Conservation (phyloP, 2,797 vertebrate genomes). For the Gymnocypris eckloni region DNA sequence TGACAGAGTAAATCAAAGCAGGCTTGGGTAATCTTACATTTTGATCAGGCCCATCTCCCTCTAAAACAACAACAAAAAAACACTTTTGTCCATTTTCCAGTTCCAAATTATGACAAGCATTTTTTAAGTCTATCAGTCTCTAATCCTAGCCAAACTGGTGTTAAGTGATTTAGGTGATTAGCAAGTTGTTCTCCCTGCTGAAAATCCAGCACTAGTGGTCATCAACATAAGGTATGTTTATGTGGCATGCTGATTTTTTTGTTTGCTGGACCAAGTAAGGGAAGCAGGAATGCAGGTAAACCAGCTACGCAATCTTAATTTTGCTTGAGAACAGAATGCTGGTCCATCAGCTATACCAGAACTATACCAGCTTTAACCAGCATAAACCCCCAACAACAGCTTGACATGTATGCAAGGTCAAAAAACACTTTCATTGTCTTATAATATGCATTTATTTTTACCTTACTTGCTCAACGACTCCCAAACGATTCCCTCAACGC, state of each 20-base stretch:
- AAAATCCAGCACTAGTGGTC: not conserved
- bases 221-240: not conserved
- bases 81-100: not conserved
- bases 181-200: not conserved
- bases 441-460: too few relatives aligned
- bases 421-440: too few relatives aligned
- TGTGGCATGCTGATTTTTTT: not conserved
- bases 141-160: not conserved
- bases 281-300: not conserved
- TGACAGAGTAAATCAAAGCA: constrained; percentile 65
- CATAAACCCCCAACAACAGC: too few relatives aligned
- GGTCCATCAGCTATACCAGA: too few relatives aligned
- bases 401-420: too few relatives aligned
- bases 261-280: not conserved
- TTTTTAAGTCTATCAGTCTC: not conserved
- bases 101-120: not conserved
- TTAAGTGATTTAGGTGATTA: not conserved
- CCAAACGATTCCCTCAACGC: too few relatives aligned
- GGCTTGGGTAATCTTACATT: too few relatives aligned
- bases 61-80: too few relatives aligned
- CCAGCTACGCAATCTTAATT: not conserved
- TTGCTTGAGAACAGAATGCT: not conserved
- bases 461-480: too few relatives aligned
- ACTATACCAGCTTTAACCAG: too few relatives aligned
- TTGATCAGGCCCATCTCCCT: not conserved